A percentile compares a stretch with the other conserved stretches of the same genome.
phyloP scores from a whole-genome alignment of 2,797 vertebrate species.

The Gastrophryne carolinensis region DNA sequence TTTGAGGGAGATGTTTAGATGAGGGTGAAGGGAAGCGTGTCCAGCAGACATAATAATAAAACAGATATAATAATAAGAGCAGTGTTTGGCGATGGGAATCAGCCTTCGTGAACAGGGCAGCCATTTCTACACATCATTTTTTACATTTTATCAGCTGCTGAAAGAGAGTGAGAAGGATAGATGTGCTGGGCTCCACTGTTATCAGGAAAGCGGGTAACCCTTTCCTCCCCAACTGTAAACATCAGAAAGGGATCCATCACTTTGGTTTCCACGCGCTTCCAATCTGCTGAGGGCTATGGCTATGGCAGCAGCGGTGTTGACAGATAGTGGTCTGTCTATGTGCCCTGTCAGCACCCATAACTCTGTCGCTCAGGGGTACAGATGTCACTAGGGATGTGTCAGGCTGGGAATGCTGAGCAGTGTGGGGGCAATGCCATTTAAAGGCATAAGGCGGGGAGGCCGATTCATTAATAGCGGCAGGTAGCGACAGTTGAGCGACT shows the following conservation, averaged over 20 bases:
- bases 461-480: too few species aligned
- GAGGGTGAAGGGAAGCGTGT: too few species aligned
- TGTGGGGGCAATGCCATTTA: not conserved
- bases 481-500: too few species aligned
- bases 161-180: not conserved
- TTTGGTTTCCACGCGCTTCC: conserved; percentile 4
- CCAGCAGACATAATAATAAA: too few species aligned
- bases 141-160: not conserved
- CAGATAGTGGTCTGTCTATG: conserved; percentile 6
- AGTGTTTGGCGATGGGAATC: not conserved
- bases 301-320: conserved; percentile 9
- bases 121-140: not conserved
- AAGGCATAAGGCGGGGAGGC: too few species aligned
- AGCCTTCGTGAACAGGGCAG: not conserved
- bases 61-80: too few species aligned
- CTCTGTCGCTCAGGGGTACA: not conserved
- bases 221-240: too few species aligned
- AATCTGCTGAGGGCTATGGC: not conserved
- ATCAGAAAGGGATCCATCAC: too few species aligned
- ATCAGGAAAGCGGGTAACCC: too few species aligned
- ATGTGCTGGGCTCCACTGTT: not conserved
- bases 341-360: not conserved
- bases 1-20: too few species aligned
- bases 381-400: not conserved
- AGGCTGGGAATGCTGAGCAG: not conserved